A percentile compares a stretch with the other conserved stretches of the same genome.
These are phyloP conservation scores for Brassicogethes aeneus DNA, from an alignment of 2,888 invertebrate genomes.

Conservation along the genomic window DNA sequence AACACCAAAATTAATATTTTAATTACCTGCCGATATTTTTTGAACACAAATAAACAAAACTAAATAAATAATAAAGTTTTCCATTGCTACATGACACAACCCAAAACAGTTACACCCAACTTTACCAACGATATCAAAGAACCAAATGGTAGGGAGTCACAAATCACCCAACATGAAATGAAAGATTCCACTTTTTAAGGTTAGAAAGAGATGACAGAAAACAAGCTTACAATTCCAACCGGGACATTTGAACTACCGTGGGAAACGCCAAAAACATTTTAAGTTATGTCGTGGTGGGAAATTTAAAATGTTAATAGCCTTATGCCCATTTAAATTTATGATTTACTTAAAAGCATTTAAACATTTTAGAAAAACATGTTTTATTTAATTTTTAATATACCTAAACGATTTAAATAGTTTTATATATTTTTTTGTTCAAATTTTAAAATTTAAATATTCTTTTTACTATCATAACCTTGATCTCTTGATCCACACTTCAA, in stretches of 20 bases:
- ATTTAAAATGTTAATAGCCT: too few relatives aligned
- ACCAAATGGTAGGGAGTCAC: background rate
- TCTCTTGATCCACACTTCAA: too few relatives aligned
- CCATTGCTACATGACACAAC: constrained; percentile 12
- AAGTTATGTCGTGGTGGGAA: too few relatives aligned
- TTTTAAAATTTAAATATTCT: too few relatives aligned
- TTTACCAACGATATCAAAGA: background rate
- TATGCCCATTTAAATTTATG: too few relatives aligned
- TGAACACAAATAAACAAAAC: constrained; percentile 10
- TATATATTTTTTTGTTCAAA: too few relatives aligned
- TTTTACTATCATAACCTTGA: too few relatives aligned
- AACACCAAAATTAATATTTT: constrained; percentile 4
- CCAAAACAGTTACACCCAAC: constrained; percentile 8
- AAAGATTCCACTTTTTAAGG: background rate
- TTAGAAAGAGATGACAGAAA: background rate
- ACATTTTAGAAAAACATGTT: background rate
- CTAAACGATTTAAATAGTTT: too few relatives aligned
- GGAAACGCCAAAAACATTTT: too few relatives aligned
- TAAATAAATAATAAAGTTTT: constrained; percentile 13
- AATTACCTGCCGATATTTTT: constrained; percentile 12
- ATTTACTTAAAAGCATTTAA: background rate
- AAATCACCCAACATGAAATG: background rate
- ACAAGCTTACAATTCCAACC: too few relatives aligned
- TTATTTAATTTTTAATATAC: too few relatives aligned
- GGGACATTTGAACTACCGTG: too few relatives aligned